Conservation (phyloP, 1,140 invertebrate species). For the Drosophila albomicans region DNA sequence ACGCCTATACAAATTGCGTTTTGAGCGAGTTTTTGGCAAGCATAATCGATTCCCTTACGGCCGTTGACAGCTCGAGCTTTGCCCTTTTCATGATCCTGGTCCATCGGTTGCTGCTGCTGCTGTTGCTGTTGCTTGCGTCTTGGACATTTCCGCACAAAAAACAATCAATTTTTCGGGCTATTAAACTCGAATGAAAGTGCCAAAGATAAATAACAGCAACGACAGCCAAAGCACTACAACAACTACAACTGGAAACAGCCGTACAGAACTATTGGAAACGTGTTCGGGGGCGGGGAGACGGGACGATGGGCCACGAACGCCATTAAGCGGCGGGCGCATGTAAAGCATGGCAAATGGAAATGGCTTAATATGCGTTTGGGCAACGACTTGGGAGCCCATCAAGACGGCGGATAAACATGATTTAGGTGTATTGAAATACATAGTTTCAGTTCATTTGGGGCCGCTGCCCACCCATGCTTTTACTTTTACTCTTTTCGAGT, state of each 20-base stretch:
- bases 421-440: conserved; percentile 80
- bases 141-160: conserved; percentile 74
- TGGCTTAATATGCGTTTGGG: conserved; percentile 74
- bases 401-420: conserved; percentile 77
- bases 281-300: background rate
- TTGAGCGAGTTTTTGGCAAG: conserved; percentile 60
- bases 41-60: conserved; percentile 75
- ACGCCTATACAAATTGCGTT: conserved; percentile 62
- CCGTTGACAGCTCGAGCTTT: conserved; percentile 60
- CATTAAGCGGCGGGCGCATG: conserved; percentile 44
- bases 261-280: conserved; percentile 23
- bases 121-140: conserved; percentile 32
- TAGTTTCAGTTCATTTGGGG: conserved; percentile 53
- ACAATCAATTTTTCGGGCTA: conserved; percentile 85
- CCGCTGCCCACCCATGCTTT: conserved; percentile 10
- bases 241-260: conserved; percentile 48
- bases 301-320: background rate
- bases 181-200: conserved; percentile 84
- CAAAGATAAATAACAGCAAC: conserved; percentile 84
- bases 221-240: conserved; percentile 75
- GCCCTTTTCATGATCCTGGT: conserved; percentile 29
- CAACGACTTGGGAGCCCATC: conserved; percentile 56
- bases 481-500: conserved; percentile 10
- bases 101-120: background rate
- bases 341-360: conserved; percentile 62